These are phyloP conservation scores for Okamejei kenojei DNA, from an alignment of 2,797 vertebrate genomes.

Conservation along the genomic window DNA sequence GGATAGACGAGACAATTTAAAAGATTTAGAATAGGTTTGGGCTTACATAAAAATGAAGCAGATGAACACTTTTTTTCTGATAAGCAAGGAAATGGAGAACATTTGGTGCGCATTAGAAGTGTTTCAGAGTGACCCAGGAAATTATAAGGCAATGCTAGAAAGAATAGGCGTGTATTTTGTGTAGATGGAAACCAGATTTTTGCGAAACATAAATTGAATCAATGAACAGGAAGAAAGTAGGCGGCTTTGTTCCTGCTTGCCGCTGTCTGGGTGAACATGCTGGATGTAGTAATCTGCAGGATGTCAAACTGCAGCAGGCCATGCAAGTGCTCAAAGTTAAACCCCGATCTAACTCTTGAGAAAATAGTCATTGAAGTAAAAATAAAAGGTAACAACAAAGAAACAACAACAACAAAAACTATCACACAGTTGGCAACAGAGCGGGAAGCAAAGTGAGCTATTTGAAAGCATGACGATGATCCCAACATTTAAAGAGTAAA, in stretches of 20 bases:
- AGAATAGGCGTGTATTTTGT: neutral
- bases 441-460: neutral
- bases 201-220: conserved; percentile 22
- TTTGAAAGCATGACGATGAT: neutral
- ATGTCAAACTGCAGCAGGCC: neutral
- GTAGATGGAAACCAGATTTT: conserved; percentile 33
- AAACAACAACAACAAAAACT: neutral
- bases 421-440: neutral
- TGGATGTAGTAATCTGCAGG: neutral
- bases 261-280: neutral
- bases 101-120: conserved; percentile 18
- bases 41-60: neutral
- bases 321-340: neutral
- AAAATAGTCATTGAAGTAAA: neutral
- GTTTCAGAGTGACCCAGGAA: conserved; percentile 26
- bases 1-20: conserved; percentile 23
- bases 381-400: neutral
- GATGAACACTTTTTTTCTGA: neutral
- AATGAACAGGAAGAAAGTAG: conserved; percentile 20
- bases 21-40: conserved; percentile 8
- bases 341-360: neutral
- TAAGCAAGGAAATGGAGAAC: neutral
- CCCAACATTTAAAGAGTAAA: neutral
- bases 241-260: neutral
- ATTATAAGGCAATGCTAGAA: neutral